These are phyloP conservation scores for Lordiphosa clarofinis DNA, from an alignment of 1,140 invertebrate genomes.

Conservation along the genomic window DNA sequence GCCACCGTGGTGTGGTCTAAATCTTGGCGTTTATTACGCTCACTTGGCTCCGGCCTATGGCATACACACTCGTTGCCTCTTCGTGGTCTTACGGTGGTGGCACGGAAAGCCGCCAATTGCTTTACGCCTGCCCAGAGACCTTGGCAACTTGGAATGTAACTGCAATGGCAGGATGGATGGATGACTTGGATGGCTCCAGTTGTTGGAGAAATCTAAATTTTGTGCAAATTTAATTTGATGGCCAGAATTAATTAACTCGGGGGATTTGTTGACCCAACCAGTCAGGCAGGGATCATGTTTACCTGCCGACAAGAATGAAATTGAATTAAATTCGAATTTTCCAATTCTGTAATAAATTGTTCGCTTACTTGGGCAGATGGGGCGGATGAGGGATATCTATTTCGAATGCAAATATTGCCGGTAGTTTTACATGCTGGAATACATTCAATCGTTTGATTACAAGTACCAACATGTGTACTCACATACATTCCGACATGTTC, in stretches of 20 bases:
- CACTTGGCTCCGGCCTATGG: conserved; percentile 44
- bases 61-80: conserved; percentile 24
- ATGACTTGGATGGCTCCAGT: too few species aligned
- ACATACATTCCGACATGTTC: not conserved
- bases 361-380: conserved; percentile 2
- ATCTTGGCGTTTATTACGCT: conserved; percentile 71
- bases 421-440: conserved; percentile 28
- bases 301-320: conserved; percentile 9
- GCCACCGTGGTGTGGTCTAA: conserved; percentile 39
- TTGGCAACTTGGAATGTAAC: conserved; percentile 1
- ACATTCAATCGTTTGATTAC: conserved; percentile 47
- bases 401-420: conserved; percentile 49
- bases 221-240: not conserved
- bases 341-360: conserved; percentile 32
- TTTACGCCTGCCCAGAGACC: conserved; percentile 36
- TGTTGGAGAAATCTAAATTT: conserved; percentile 6
- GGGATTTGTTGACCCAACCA: not conserved
- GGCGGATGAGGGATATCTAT: conserved; percentile 8
- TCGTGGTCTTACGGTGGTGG: conserved; percentile 20
- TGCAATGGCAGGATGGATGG: conserved; percentile 3
- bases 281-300: not conserved
- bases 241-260: conserved; percentile 2
- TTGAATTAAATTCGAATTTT: conserved; percentile 45
- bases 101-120: conserved; percentile 35
- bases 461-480: conserved; percentile 20